These are phyloP conservation scores for Idris sp. DNA, from an alignment of 1,140 invertebrate genomes.

Conservation along the genomic window DNA sequence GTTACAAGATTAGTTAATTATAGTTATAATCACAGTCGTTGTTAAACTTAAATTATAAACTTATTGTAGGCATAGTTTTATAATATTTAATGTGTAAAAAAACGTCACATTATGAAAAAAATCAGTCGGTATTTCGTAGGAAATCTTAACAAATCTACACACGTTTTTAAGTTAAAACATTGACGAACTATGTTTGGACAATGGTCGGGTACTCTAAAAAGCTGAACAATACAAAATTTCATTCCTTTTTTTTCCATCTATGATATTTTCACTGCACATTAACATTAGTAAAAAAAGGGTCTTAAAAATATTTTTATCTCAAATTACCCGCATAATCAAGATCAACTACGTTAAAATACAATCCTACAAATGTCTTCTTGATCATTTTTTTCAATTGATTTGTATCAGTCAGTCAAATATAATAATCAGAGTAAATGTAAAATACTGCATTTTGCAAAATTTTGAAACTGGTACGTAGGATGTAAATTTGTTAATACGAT, in stretches of 20 bases:
- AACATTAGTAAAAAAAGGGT: conserved; percentile 49
- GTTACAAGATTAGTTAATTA: conserved; percentile 61
- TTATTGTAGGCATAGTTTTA: conserved; percentile 58
- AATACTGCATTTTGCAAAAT: conserved; percentile 35
- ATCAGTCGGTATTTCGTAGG: conserved; percentile 56
- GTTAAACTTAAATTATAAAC: conserved; percentile 59
- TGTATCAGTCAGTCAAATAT: conserved; percentile 50
- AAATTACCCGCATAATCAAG: conserved; percentile 55
- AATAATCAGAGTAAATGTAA: conserved; percentile 38
- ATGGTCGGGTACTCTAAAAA: conserved; percentile 38
- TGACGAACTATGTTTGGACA: conserved; percentile 43
- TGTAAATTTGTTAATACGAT: conserved; percentile 2
- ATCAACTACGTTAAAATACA: conserved; percentile 52
- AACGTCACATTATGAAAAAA: conserved; percentile 54
- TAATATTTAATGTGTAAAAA: conserved; percentile 52
- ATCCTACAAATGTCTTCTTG: conserved; percentile 42
- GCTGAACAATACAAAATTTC: conserved; percentile 49
- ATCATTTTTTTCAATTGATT: conserved; percentile 45
- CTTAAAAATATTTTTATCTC: conserved; percentile 58
- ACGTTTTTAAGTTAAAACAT: conserved; percentile 52
- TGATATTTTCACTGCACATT: conserved; percentile 45
- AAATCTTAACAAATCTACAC: conserved; percentile 57
- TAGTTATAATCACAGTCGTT: conserved; percentile 60
- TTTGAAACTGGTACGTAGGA: conserved; percentile 24
- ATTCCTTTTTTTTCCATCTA: conserved; percentile 35